Conservation (phyloP, 2,888 invertebrate species). For the Diadegma fenestrale region DNA sequence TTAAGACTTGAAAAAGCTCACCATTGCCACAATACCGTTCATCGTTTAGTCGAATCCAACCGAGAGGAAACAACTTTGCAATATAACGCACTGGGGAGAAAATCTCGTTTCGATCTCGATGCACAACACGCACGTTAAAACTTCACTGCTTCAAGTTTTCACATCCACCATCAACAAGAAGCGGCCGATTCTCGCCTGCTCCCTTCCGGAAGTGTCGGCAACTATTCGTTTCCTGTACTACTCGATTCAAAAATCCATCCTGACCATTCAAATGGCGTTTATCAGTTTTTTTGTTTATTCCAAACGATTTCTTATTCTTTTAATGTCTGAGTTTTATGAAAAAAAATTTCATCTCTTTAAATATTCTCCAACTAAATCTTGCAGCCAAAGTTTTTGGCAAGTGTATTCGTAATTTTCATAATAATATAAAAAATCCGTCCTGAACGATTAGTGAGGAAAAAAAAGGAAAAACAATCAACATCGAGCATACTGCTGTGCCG, state of each 20-base stretch:
- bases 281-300: not conserved
- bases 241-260: slow-evolving; percentile 17
- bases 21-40: slow-evolving; percentile 83
- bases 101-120: slow-evolving; percentile 23
- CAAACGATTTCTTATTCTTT: not conserved
- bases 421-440: too few relatives aligned
- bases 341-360: not conserved
- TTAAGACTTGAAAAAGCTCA: slow-evolving; percentile 71
- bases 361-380: not conserved
- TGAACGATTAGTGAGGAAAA: too few relatives aligned
- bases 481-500: too few relatives aligned
- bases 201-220: slow-evolving; percentile 74
- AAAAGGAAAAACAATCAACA: too few relatives aligned
- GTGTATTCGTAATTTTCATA: not conserved
- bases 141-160: slow-evolving; percentile 40
- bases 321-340: not conserved
- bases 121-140: slow-evolving; percentile 41
- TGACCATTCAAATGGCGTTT: not conserved
- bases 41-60: slow-evolving; percentile 73
- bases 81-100: slow-evolving; percentile 25
- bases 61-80: slow-evolving; percentile 58
- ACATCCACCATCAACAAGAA: slow-evolving; percentile 53
- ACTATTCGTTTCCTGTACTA: slow-evolving; percentile 53
- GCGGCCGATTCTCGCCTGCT: slow-evolving; percentile 54
- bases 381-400: not conserved